Evolutionary conservation across 2,113 vertebrate genomes (phyloP).

Genomic region (Gnathonemus echidnorhynchus): DNA sequence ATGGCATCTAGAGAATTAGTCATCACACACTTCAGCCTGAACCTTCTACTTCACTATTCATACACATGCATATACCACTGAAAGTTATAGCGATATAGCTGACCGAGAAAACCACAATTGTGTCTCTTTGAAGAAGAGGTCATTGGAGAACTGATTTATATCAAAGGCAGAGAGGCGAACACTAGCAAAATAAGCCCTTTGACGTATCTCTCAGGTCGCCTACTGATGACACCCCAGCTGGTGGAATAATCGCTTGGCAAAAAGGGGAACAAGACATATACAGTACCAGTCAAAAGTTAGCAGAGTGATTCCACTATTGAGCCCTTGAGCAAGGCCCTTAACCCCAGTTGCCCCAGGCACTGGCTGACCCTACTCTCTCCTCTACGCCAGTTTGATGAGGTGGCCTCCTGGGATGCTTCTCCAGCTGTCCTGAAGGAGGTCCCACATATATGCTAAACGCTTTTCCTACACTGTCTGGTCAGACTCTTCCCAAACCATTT

Average conservation of each 20-base stretch:
- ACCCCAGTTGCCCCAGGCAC: not conserved
- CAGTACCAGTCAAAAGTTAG: not conserved
- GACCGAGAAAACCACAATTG: not conserved
- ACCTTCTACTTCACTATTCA: not conserved
- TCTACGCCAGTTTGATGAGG: not conserved
- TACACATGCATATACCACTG: not conserved
- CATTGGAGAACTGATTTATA: not conserved
- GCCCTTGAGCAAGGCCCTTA: not conserved
- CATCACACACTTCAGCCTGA: slow-evolving; percentile 8
- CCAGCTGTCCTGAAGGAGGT: not conserved
- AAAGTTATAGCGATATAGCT: not conserved
- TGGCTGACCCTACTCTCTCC: not conserved
- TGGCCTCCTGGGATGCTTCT: not conserved
- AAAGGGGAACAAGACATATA: not conserved
- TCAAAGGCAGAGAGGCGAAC: not conserved
- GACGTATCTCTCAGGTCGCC: not conserved
- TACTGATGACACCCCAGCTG: not conserved
- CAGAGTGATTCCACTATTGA: not conserved
- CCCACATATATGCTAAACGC: not conserved
- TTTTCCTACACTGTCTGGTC: not conserved
- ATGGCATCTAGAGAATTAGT: slow-evolving; percentile 11
- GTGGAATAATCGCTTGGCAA: not conserved
- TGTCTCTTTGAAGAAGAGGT: slow-evolving; percentile 7
- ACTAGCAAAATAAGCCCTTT: not conserved
- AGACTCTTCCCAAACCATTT: not conserved